These are phyloP conservation scores for Lepus americanus DNA, from an alignment of 2,113 vertebrate species.

Conservation along the genomic window DNA sequence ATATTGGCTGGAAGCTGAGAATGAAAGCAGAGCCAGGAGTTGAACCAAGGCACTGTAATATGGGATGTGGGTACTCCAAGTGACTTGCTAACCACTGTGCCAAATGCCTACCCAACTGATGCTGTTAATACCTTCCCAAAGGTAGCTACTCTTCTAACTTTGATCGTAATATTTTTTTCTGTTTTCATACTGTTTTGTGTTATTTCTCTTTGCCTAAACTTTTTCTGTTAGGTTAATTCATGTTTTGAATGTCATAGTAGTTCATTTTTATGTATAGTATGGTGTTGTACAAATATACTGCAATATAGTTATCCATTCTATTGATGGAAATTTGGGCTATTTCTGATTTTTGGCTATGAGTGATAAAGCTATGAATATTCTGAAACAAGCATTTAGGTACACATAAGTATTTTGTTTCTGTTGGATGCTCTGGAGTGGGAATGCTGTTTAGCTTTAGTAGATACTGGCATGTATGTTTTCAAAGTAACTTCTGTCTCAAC, in stretches of 20 bases:
- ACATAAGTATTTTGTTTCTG: neutral
- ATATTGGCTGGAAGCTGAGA: no score
- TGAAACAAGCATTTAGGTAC: neutral
- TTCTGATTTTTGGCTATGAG: neutral
- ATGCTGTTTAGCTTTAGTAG: neutral
- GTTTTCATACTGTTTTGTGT: neutral
- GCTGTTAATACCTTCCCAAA: neutral
- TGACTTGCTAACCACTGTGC: no score
- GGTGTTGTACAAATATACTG: neutral
- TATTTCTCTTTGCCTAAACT: neutral
- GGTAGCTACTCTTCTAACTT: neutral
- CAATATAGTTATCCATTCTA: neutral
- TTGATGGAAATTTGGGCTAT: neutral
- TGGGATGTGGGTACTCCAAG: no score
- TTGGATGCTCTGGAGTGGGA: neutral
- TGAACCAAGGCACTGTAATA: no score
- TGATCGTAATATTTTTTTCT: neutral
- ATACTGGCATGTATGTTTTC: neutral
- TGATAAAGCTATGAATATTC: neutral
- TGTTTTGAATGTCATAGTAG: neutral
- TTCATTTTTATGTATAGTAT: neutral
- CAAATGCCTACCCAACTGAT: no score
- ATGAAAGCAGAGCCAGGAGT: no score
- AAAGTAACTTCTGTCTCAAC: neutral
- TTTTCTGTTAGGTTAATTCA: neutral